Evolutionary conservation across 2,888 invertebrate genomes (phyloP).

Genomic region (Amiota communis): DNA sequence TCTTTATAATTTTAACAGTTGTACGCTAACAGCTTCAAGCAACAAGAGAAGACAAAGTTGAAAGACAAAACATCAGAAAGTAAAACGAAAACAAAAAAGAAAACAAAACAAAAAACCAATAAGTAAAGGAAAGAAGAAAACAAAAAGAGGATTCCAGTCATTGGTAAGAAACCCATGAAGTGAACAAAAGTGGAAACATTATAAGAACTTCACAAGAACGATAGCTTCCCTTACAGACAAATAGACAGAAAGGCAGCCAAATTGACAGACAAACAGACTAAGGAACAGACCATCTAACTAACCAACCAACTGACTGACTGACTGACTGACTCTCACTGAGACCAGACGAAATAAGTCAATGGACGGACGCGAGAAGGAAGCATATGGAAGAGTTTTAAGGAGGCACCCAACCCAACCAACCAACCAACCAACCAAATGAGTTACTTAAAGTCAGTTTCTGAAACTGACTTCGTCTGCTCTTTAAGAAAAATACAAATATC

Average conservation of each 20-base stretch:
- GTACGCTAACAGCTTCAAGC: slow-evolving; percentile 29
- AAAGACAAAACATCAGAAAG: too few relatives aligned
- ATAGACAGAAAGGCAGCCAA: slow-evolving; percentile 1
- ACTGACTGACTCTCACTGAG: background rate
- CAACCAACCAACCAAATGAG: background rate
- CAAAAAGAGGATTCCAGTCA: too few relatives aligned
- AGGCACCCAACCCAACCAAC: background rate
- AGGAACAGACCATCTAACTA: background rate
- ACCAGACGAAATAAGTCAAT: background rate
- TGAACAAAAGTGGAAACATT: background rate
- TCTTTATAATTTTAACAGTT: slow-evolving; percentile 28
- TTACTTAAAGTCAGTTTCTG: background rate
- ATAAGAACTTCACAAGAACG: slow-evolving; percentile 11
- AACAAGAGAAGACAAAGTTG: background rate
- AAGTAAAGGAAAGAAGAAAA: background rate
- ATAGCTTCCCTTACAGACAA: slow-evolving; percentile 13
- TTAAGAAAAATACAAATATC: slow-evolving; percentile 24
- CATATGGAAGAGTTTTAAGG: background rate
- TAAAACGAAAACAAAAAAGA: background rate
- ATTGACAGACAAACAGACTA: background rate
- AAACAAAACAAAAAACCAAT: slow-evolving; percentile 4
- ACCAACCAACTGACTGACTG: background rate
- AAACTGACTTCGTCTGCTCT: background rate
- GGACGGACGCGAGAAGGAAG: background rate
- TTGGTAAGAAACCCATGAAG: too few relatives aligned